Evolutionary conservation across 2,113 vertebrate genomes (phyloP), one percentile per base, ranked within the genome.

Genomic region (Alces alces): DNA sequence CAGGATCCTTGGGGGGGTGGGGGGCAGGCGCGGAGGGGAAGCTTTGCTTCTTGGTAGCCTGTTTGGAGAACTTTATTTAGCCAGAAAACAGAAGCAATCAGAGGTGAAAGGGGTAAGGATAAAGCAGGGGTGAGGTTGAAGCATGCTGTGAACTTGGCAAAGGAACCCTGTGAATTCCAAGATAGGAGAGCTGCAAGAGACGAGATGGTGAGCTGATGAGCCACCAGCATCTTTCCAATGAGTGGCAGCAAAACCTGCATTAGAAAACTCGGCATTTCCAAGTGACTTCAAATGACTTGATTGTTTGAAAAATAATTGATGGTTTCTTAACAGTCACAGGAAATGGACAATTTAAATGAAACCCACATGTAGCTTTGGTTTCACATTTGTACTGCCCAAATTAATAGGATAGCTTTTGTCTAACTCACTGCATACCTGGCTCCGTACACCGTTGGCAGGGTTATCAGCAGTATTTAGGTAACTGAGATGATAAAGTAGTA

Each of bases 11-110:
- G n/a, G 19, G n/a, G n/a, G 19, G 13, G n/a, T 2, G 66, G 5
- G 21, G 10, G n/a, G 2, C n/a, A n/a, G 10, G 66, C 0, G 0
- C 19, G 11, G n/a, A 7, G 6, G 6, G 19, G 30, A 7, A 17
- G 19, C 47, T 76, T 28, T 87, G 80, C 36, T 36, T 21, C 27
- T 78, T 54, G 61, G 45, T 12, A 64, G 6, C 47, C 47, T 76
- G n/a, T 78, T 83, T 64, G 12, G 21, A 61, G 14, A 21, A 66
- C 33, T 76, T 64, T 30, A 39, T 50, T 16, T 13, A 2, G 15
- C 39, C 70, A 91, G 25, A 36, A 58, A 87, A n/a, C 27, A 47
- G 36, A 33, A 85, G 21, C 21, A 21, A 91, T n/a, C 6, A 61
- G 7, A 3, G 8, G 80, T 12, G 21, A 50, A 36, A 64, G 1